Conservation (phyloP, 2,888 invertebrate species). For the Caenorhabditis angaria region DNA sequence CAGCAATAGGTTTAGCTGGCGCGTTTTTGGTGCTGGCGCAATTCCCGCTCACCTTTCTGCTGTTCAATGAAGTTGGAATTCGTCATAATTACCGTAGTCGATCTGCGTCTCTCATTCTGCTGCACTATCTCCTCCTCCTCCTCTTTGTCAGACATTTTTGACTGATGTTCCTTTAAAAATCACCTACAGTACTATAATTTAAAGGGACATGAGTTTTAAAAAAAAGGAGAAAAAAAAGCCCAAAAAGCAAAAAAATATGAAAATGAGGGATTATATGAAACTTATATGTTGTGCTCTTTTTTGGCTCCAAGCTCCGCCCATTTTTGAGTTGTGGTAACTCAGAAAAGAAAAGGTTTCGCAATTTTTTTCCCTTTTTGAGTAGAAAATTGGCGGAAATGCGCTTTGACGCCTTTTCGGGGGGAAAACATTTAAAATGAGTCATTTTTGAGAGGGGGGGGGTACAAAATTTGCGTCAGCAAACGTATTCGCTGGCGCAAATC, state of each 20-base stretch:
- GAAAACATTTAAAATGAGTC: not conserved
- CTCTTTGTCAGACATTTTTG: not conserved
- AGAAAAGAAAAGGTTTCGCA: constrained; percentile 12
- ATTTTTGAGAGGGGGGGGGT: no score
- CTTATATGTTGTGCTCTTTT: not conserved
- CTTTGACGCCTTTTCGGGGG: not conserved
- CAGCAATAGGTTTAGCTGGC: not conserved
- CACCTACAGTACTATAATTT: not conserved
- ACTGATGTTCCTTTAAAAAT: constrained; percentile 4
- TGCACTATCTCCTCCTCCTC: not conserved
- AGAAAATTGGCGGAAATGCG: not conserved
- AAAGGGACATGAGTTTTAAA: not conserved
- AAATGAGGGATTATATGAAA: not conserved
- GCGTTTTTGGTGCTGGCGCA: not conserved
- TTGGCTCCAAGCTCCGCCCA: not conserved
- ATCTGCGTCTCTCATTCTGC: constrained; percentile 22
- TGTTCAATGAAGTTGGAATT: not conserved
- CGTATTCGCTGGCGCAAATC: no score
- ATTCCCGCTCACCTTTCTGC: not conserved
- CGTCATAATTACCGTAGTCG: constrained; percentile 40
- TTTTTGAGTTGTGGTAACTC: not conserved
- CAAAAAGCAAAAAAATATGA: not conserved
- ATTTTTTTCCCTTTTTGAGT: constrained; percentile 3
- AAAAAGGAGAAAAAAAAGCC: not conserved
- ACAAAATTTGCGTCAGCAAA: no score